Conservation (phyloP, 2,797 vertebrate genomes). For the Holocentrus rufus region DNA sequence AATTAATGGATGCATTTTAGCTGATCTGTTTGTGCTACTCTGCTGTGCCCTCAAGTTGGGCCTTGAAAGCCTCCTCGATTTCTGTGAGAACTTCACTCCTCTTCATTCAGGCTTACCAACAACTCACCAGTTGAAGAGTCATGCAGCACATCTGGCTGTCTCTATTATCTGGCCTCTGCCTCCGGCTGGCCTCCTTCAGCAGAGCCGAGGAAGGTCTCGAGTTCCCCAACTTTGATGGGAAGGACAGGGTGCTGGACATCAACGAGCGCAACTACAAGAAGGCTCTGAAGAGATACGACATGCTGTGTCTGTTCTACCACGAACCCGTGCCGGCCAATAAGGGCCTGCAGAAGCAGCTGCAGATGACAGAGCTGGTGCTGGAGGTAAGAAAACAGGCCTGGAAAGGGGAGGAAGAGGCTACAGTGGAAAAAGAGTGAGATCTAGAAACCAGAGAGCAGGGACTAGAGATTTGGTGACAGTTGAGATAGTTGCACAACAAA, state of each 20-base stretch:
- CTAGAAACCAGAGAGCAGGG: not conserved
- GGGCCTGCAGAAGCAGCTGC: conserved; percentile 89
- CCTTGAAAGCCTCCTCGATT: conserved; percentile 31
- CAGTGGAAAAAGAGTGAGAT: not conserved
- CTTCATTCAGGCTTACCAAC: not conserved
- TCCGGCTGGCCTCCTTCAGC: conserved; percentile 79
- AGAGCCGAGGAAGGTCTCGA: conserved; percentile 90
- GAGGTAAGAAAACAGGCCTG: conserved; percentile 85
- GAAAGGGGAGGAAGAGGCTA: not conserved
- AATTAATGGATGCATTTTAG: conserved; percentile 24
- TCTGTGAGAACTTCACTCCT: conserved; percentile 19
- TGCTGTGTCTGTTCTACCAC: conserved; percentile 93
- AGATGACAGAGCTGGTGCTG: conserved; percentile 93
- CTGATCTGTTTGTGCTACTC: not conserved
- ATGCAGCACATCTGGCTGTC: conserved; percentile 67
- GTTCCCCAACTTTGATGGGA: conserved; percentile 93
- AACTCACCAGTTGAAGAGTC: conserved; percentile 2
- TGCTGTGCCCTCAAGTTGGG: conserved; percentile 4
- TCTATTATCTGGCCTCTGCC: conserved; percentile 75
- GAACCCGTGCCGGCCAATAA: conserved; percentile 88
- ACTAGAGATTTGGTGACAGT: not conserved
- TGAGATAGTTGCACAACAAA: not conserved
- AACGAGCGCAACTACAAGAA: conserved; percentile 94
- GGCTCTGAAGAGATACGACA: conserved; percentile 89
- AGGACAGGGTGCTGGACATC: conserved; percentile 91